A percentile compares a stretch with the other conserved stretches of the same genome.
Evolutionary conservation across 2,888 invertebrate genomes (phyloP).

Genomic region (Pseudococcus viburni): DNA sequence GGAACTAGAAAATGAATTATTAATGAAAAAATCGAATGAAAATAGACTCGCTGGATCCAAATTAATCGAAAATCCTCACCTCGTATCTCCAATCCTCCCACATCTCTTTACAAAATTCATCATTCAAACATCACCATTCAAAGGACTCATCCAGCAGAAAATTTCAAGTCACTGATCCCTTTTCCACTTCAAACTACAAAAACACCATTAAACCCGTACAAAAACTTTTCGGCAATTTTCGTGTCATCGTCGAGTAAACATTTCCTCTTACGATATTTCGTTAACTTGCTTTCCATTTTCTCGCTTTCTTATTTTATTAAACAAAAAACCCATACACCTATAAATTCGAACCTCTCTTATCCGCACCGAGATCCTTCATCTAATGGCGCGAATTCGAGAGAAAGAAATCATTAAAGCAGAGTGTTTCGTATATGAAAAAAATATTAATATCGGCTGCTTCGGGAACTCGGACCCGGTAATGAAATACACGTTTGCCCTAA

Average conservation of each 20-base stretch:
- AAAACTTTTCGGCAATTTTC: not conserved
- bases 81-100: not conserved
- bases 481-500: slow-evolving; percentile 8
- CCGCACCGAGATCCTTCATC: not conserved
- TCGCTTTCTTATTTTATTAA: not conserved
- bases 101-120: not conserved
- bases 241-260: slow-evolving; percentile 5
- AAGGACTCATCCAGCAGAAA: not conserved
- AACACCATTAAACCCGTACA: not conserved
- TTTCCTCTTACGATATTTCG: not conserved
- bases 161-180: not conserved
- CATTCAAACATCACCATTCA: not conserved
- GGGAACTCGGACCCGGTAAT: not conserved
- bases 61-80: no score
- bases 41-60: no score
- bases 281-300: not conserved
- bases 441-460: slow-evolving; percentile 7
- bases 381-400: slow-evolving; percentile 20
- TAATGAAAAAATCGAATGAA: no score
- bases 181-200: not conserved
- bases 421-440: not conserved
- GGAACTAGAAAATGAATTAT: no score
- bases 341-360: not conserved
- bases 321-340: not conserved
- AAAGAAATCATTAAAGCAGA: not conserved